Evolutionary conservation across 2,888 invertebrate species (phyloP), one percentile per base, ranked within the genome.

Genomic region (Fissipunctia ypsillon): DNA sequence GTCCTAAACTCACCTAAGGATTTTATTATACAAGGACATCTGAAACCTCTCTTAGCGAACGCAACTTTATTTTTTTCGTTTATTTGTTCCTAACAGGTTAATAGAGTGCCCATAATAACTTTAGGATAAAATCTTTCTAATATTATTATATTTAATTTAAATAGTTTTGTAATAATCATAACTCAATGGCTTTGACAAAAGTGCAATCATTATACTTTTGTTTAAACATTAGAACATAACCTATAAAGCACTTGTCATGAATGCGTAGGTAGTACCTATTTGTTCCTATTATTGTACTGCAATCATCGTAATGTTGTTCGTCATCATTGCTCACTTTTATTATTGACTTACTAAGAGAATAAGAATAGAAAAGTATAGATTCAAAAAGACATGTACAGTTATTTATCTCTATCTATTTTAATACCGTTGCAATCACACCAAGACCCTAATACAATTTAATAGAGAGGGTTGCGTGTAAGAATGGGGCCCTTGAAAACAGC

Each of bases 1-100:
- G 87, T 87, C 82, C 84, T 84, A 84, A 85, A 86, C 84, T 81
- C 81, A 81, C 76, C 75, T 81, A 79, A 73, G 67, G 63, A 75
- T 76, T 69, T 76, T 64, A 57, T 65, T 66, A 48, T 50, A 76
- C 43, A 52, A 56, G 48, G 25, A 59, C 45, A 54, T 52, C 59
- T 50, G 35, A 70, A 59, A 14, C 50, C 43, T 43, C 43, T 28
- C 25, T 31, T 31, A 52, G 12, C 14, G 22, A 68, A 67, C 28
- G 41, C 10, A 50, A 50, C 5, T 56, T 45, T 5, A 25, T 73
- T 31, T 54, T n/a, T 45, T 45, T 25, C 4, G 38, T 73, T 48
- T 48, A 28, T 70, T 45, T 45, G 2, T 45, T 19, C 16, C 12
- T 59, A 25, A 59, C n/a, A 78, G 25, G 43, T 38, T 75, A 38